Evolutionary conservation across 2,888 invertebrate genomes (phyloP).

Genomic region (Drosophila quinaria): DNA sequence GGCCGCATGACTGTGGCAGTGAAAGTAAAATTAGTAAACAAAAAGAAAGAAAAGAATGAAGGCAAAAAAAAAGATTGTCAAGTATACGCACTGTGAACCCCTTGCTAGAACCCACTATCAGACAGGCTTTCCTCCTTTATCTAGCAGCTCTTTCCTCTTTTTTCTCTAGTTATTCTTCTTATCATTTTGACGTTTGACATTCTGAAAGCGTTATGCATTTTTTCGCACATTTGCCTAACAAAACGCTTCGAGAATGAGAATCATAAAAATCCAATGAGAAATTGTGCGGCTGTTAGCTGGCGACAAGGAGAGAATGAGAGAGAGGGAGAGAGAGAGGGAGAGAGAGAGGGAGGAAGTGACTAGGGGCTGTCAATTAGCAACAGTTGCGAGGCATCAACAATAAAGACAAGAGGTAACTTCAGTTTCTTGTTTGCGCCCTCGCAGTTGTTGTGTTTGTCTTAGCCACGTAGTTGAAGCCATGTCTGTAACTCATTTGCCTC

Average conservation of each 20-base stretch:
- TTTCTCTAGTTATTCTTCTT: slow-evolving; percentile 15
- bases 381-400: slow-evolving; percentile 32
- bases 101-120: not conserved
- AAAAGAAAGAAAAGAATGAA: slow-evolving; percentile 9
- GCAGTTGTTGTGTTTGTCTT: slow-evolving; percentile 51
- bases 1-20: slow-evolving; percentile 19
- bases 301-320: slow-evolving; percentile 9
- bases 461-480: slow-evolving; percentile 60
- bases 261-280: slow-evolving; percentile 57
- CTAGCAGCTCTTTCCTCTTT: not conserved
- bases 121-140: not conserved
- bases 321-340: too few species aligned
- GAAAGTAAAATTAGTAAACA: slow-evolving; percentile 60
- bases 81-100: slow-evolving; percentile 26
- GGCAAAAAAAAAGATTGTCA: slow-evolving; percentile 20
- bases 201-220: slow-evolving; percentile 66
- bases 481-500: slow-evolving; percentile 52
- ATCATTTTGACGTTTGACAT: slow-evolving; percentile 61
- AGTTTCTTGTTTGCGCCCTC: slow-evolving; percentile 28
- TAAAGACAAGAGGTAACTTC: slow-evolving; percentile 24
- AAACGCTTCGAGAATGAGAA: slow-evolving; percentile 43
- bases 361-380: slow-evolving; percentile 33
- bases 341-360: not conserved
- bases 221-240: slow-evolving; percentile 59
- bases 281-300: slow-evolving; percentile 21